Base-by-base conservation (phyloP, 2,888 invertebrate species). In the Troides oblongomaculatus region DNA sequence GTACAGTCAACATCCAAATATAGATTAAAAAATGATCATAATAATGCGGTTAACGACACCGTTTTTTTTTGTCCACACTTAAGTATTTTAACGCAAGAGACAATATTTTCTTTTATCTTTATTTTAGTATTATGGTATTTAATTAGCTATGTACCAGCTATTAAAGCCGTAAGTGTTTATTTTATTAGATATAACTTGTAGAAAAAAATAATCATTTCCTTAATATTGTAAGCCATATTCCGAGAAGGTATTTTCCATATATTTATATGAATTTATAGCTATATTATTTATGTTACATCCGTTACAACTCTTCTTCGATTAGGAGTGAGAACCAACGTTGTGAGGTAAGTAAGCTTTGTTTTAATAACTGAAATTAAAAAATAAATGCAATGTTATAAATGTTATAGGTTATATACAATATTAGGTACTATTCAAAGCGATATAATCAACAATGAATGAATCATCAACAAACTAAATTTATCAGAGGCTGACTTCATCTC, bases 401-500 rank as follows among this genome's bases (percentile, higher is more conserved):
- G 50, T 50, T 2, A 50, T 50, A 50, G 14, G 10, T 30, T 30
- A 4, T 12, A 12, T 14, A 4, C 2, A 14, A 5, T 6, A 21
- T 57, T 57, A 57, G n/a, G 21, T 57, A 57, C 57, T 57, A 50
- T 63, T 53, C 25, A 25, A 36, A 53, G 18, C 36, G 56, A 30
- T 50, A 25, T 56, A 63, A 63, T 63, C 53, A 53, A 36, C 10
- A 30, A 18, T 1, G 53, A 36, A 63, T 63, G 53, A 63, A 63
- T 63, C 63, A 63, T 63, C 53, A 25, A n/a, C 2, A 36, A 25
- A 63, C 21, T 56, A 56, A 63, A 56, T 63, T 63, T 63, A 56
- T 63, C 53, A n/a, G 46, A 63, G 36, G 53, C 30, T 63, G 63
- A 63, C 63, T 63, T 63, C 63, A 63, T 63, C 56, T 63, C 36